Percentiles rank a stretch among this genome's conserved stretches.
These are phyloP conservation scores for Tholera decimalis DNA, from an alignment of 2,888 invertebrate species.

Conservation along the genomic window DNA sequence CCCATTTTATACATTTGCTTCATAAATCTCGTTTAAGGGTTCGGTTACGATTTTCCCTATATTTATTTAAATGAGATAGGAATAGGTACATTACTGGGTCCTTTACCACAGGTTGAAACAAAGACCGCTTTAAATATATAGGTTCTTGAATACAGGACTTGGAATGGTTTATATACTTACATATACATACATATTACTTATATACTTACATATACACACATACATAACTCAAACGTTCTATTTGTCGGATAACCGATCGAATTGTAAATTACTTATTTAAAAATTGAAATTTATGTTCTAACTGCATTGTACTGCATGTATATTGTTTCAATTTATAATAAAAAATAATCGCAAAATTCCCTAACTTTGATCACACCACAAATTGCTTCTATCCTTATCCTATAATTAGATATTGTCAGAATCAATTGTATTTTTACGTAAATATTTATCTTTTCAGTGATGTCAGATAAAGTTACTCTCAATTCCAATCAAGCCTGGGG, in stretches of 20 bases:
- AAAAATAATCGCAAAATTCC: not conserved
- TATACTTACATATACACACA: too few relatives aligned
- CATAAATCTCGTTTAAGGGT: slow-evolving; percentile 81
- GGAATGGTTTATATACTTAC: slow-evolving; percentile 34
- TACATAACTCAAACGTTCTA: slow-evolving; percentile 4
- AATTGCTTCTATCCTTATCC: slow-evolving; percentile 13
- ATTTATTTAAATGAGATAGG: slow-evolving; percentile 78
- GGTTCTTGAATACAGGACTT: slow-evolving; percentile 47
- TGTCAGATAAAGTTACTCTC: slow-evolving; percentile 56
- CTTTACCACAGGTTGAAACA: slow-evolving; percentile 64
- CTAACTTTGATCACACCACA: not conserved
- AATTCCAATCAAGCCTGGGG: slow-evolving; percentile 63
- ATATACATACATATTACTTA: too few relatives aligned
- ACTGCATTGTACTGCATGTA: not conserved
- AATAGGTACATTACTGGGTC: slow-evolving; percentile 67
- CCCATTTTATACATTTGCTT: slow-evolving; percentile 80
- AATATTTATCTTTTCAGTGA: slow-evolving; percentile 35
- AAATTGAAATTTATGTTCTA: too few relatives aligned
- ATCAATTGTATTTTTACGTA: slow-evolving; percentile 31
- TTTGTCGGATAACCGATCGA: not conserved
- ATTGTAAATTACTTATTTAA: slow-evolving; percentile 12
- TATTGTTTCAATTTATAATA: not conserved
- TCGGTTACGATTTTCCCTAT: slow-evolving; percentile 77
- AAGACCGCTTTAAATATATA: slow-evolving; percentile 46
- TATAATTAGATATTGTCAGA: slow-evolving; percentile 13